Evolutionary conservation across 2,888 invertebrate genomes (phyloP).

Genomic region (Drosophila incognita): DNA sequence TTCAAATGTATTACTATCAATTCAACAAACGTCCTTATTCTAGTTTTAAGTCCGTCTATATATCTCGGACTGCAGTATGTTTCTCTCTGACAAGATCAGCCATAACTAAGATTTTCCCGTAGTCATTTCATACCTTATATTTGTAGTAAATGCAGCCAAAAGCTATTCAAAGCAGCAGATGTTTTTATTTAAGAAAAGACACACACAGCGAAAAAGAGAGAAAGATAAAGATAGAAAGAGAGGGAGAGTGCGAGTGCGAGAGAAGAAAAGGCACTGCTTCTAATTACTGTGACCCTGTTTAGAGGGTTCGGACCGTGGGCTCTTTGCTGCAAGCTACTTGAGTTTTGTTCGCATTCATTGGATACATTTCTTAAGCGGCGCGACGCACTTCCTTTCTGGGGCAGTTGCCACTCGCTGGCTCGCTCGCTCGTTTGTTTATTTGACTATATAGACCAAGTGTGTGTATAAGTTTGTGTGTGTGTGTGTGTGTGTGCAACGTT

Average conservation of each 20-base stretch:
- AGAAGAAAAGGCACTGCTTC: conserved; percentile 2
- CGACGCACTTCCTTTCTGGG: conserved; percentile 67
- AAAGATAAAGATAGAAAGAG: background rate
- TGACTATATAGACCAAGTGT: conserved; percentile 46
- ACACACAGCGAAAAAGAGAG: background rate
- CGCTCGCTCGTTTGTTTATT: conserved; percentile 48
- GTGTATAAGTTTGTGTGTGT: conserved; percentile 13
- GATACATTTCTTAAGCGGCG: conserved; percentile 68
- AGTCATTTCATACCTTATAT: background rate
- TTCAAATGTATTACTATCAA: no score
- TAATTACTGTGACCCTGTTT: conserved; percentile 34
- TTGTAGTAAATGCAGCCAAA: background rate
- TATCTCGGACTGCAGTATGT: background rate
- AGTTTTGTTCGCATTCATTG: conserved; percentile 65
- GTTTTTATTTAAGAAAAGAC: conserved; percentile 3
- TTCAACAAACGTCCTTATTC: background rate
- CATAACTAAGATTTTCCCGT: background rate
- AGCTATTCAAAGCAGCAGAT: conserved; percentile 23
- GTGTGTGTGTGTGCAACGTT: conserved; percentile 64
- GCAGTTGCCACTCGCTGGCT: conserved; percentile 45
- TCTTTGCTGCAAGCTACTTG: conserved; percentile 45
- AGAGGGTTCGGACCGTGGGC: conserved; percentile 29
- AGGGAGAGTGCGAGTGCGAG: background rate
- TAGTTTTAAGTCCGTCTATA: background rate
- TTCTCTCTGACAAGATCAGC: background rate